These are phyloP conservation scores for Andrena praecox DNA, from an alignment of 2,888 invertebrate species.

Conservation along the genomic window DNA sequence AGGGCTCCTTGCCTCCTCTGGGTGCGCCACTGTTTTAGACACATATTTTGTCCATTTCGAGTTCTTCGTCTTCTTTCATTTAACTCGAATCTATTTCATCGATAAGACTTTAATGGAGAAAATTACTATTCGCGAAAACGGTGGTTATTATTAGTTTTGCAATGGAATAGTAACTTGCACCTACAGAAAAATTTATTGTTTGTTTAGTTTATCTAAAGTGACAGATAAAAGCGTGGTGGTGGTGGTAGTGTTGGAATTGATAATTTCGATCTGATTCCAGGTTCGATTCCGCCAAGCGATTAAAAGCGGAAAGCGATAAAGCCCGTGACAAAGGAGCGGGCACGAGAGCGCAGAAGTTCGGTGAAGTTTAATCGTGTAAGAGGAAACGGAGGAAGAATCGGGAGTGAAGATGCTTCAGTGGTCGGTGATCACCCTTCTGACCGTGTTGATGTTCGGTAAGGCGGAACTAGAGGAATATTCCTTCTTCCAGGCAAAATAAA, in stretches of 20 bases:
- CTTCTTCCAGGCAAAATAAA: neutral
- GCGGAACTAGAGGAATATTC: neutral
- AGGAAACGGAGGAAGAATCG: neutral
- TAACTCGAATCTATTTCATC: too few species aligned
- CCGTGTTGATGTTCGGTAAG: constrained; percentile 55
- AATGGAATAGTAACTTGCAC: neutral
- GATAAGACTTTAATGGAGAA: neutral
- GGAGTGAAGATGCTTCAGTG: constrained; percentile 41
- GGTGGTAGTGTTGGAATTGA: constrained; percentile 23
- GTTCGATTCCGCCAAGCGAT: constrained; percentile 31
- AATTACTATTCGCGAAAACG: neutral
- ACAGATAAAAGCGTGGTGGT: constrained; percentile 22
- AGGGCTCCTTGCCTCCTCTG: too few species aligned
- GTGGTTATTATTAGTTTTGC: neutral
- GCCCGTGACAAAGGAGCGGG: constrained; percentile 6
- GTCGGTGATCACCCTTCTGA: constrained; percentile 30
- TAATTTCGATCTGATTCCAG: constrained; percentile 54
- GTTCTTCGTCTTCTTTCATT: too few species aligned
- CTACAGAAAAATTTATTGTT: neutral
- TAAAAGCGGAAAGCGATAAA: constrained; percentile 25
- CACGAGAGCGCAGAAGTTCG: neutral
- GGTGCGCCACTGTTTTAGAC: too few species aligned
- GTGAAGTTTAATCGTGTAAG: neutral
- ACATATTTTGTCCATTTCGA: too few species aligned
- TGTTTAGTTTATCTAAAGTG: constrained; percentile 45